phyloP scores from a whole-genome alignment of 2,888 invertebrate genomes.

The Smittia sp. region DNA sequence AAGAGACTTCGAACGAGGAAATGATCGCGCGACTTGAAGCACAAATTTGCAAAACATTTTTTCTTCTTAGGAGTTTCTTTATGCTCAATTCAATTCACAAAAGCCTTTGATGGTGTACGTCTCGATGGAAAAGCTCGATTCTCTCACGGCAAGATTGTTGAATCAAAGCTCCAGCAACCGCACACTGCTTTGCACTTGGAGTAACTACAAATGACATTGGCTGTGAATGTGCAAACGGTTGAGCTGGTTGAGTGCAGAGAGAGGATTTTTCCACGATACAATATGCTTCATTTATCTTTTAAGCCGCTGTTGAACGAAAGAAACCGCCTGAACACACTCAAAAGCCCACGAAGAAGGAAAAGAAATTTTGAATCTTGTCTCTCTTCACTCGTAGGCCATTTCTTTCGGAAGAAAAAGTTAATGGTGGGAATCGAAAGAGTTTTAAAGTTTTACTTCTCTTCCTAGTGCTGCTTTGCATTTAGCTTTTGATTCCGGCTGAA shows the following conservation, averaged over 20 bases:
- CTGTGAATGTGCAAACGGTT: background rate
- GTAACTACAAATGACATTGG: background rate
- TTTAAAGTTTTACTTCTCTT: constrained; percentile 39
- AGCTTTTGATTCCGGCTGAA: constrained; percentile 40
- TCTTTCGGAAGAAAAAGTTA: constrained; percentile 34
- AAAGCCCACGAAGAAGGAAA: constrained; percentile 27
- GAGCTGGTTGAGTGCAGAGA: constrained; percentile 37
- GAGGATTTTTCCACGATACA: constrained; percentile 23
- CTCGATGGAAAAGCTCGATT: background rate
- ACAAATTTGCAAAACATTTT: constrained; percentile 6
- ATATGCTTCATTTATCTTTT: constrained; percentile 18
- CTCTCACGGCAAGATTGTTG: background rate
- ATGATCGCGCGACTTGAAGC: background rate
- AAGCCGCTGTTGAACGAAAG: constrained; percentile 9
- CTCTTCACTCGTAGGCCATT: constrained; percentile 12
- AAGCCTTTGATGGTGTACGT: background rate
- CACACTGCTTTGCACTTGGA: background rate
- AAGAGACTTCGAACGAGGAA: constrained; percentile 6
- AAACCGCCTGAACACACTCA: background rate
- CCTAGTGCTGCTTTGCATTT: constrained; percentile 40
- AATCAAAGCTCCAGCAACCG: background rate
- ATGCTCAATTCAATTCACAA: constrained; percentile 20
- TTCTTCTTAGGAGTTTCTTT: background rate
- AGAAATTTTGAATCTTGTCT: constrained; percentile 37
- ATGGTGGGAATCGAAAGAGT: constrained; percentile 38